Conservation (phyloP, 2,888 invertebrate species). For the Spodoptera picta region DNA sequence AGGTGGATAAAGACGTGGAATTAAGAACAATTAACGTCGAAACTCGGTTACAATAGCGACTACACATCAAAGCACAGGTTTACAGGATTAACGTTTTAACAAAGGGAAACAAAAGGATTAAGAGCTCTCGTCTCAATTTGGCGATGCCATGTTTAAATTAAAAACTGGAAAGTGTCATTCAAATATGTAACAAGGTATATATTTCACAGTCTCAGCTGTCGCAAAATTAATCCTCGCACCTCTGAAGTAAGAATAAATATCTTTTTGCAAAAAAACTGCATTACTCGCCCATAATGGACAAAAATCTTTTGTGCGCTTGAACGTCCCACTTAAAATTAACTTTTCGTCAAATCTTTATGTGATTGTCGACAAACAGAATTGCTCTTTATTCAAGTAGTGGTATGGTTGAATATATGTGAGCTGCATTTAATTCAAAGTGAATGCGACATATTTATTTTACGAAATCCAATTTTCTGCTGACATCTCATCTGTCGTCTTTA, state of each 20-base stretch:
- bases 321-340: conserved; percentile 84
- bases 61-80: conserved; percentile 68
- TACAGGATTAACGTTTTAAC: conserved; percentile 70
- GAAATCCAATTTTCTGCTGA: conserved; percentile 89
- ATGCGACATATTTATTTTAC: conserved; percentile 88
- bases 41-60: conserved; percentile 60
- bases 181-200: conserved; percentile 79
- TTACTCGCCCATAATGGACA: conserved; percentile 74
- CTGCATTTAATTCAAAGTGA: conserved; percentile 73
- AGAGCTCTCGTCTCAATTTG: conserved; percentile 69
- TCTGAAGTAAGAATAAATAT: conserved; percentile 70
- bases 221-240: conserved; percentile 74
- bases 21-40: conserved; percentile 70
- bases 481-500: conserved; percentile 88
- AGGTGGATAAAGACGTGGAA: conserved; percentile 61
- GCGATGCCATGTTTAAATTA: conserved; percentile 69
- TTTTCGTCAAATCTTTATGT: conserved; percentile 71
- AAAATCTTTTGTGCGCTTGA: conserved; percentile 80
- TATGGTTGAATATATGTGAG: conserved; percentile 60
- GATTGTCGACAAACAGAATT: conserved; percentile 41
- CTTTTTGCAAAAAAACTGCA: conserved; percentile 69
- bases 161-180: conserved; percentile 79
- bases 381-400: conserved; percentile 47
- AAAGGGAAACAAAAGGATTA: conserved; percentile 74
- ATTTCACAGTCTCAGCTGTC: conserved; percentile 63